Evolutionary conservation across 1,140 invertebrate genomes (phyloP), one percentile per base, ranked within the genome.

Genomic region (Stegodyphus dumicola): DNA sequence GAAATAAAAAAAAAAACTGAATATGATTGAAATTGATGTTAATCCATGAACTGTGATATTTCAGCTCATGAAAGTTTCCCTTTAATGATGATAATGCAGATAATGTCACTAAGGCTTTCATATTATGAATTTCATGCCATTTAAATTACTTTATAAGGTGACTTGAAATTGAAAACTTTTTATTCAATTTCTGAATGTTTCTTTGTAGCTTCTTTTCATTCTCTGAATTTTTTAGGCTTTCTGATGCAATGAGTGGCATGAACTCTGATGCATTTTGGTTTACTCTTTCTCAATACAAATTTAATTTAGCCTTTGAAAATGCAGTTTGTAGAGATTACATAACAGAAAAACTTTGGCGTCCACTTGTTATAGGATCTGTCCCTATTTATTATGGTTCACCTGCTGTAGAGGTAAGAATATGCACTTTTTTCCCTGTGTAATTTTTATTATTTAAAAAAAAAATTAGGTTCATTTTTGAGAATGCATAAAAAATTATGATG

Each of bases 281-380:
- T 7, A 93, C 95, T 74, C 90, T 94, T 53, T 92, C 93, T 5
- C 92, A 91, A 77, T 97, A 97, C 89, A 97, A 97, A 89, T 97
- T 96, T 91, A 93, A 94, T 52, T 91, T 97, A 77, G 93, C 96
- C 0, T 94, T 97, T 89, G 96, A 97, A 91, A 97, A 97, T 92
- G 94, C 94, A 0, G 91, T 94, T 65, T 97, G 96, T 90, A 91
- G 95, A 48, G 96, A 97, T 91, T 97, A 97, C 89, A 93, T 97
- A 6, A 96, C 96, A 5, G 96, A 97, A 91, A 97, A 97, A 89
- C 92, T 96, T 66, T 97, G 95, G 95, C 91, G 95, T 15, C 94
- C 95, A 0, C 91, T 97, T 17, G 92, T 93, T 76, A 92, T 94
- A 10, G 96, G 96, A 5, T 93, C 93, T 51, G 92, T 97, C 67